Evolutionary conservation across 2,113 vertebrate species (phyloP), one percentile per base, ranked within the genome.

Genomic region (Oxyura jamaicensis): DNA sequence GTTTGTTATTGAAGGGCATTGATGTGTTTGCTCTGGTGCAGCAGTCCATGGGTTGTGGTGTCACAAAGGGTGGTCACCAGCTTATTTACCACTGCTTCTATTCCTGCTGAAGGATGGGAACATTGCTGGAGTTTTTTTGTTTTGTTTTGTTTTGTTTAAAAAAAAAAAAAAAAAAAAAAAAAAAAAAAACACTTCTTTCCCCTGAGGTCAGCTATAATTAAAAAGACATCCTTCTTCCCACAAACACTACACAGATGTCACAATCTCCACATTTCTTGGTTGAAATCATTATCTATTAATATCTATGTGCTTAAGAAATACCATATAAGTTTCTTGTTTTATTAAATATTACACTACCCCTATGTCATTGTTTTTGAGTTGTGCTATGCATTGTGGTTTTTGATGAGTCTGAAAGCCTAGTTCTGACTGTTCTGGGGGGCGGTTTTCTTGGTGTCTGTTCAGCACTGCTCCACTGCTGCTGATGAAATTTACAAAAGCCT

Each of bases 11-110:
- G 18, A 3, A 22, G 53, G 5, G 3, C 33, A 46, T 36, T 26
- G 6, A 6, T 28, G 16, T 48, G 17, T 63, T 75, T 75, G 18
- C 5, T 62, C 26, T n/a, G 11, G 23, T 66, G 22, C 33, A 55
- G 0, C 2, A 48, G 21, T 69, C 42, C 33, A 36, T 1, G 0
- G 28, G 4, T 60, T 39, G 35, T 35, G 1, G 7, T 67, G 22
- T 58, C 52, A 66, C 5, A 46, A 66, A 42, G 6, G 5, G 8
- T 53, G 11, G 16, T 23, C 44, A 65, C 18, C 13, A 25, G 5
- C 21, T 53, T 73, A 33, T 25, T 73, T 56, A 60, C 11, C 15
- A 13, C 9, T n/a, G 16, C 13, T 81, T 65, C 59, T 74, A 4
- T 29, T 87, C 15, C 46, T 60, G 59, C 15, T 29, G 21, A 77